phyloP scores from a whole-genome alignment of 2,888 invertebrate species.

The Hyles lineata region DNA sequence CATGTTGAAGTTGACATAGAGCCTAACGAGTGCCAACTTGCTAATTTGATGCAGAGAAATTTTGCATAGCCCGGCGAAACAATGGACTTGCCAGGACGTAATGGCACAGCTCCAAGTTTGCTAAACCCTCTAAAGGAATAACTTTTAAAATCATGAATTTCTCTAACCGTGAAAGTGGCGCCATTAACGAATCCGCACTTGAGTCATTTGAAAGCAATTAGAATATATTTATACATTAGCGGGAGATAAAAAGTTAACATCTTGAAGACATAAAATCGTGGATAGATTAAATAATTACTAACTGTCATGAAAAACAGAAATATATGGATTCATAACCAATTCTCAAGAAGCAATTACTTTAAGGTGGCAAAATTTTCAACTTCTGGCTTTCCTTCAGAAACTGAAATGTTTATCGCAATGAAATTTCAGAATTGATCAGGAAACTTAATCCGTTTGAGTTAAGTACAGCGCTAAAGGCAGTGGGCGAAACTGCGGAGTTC shows the following conservation, averaged over 20 bases:
- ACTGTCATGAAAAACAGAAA: background rate
- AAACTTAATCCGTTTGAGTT: slow-evolving; percentile 18
- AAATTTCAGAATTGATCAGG: slow-evolving; percentile 19
- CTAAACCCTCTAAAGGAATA: slow-evolving; percentile 13
- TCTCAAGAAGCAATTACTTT: no score
- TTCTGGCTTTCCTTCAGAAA: background rate
- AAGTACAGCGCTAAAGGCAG: slow-evolving; percentile 18
- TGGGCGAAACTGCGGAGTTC: slow-evolving; percentile 23
- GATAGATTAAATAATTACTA: background rate
- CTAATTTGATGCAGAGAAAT: slow-evolving; percentile 48
- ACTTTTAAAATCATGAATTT: slow-evolving; percentile 4
- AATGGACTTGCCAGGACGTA: slow-evolving; percentile 33
- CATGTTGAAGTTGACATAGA: slow-evolving; percentile 44
- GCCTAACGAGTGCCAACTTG: slow-evolving; percentile 49
- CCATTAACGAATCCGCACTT: background rate
- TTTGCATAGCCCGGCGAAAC: slow-evolving; percentile 40
- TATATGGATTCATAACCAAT: no score
- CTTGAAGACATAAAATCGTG: background rate
- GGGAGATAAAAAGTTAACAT: background rate
- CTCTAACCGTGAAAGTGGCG: slow-evolving; percentile 1
- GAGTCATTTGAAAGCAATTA: slow-evolving; percentile 10
- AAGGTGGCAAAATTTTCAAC: no score
- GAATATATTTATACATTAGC: background rate
- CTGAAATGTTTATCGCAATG: slow-evolving; percentile 9
- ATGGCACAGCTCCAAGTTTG: slow-evolving; percentile 21